A percentile compares a stretch with the other conserved stretches of the same genome.
Evolutionary conservation across 2,113 vertebrate species (phyloP).

Genomic region (Tauraco erythrolophus): DNA sequence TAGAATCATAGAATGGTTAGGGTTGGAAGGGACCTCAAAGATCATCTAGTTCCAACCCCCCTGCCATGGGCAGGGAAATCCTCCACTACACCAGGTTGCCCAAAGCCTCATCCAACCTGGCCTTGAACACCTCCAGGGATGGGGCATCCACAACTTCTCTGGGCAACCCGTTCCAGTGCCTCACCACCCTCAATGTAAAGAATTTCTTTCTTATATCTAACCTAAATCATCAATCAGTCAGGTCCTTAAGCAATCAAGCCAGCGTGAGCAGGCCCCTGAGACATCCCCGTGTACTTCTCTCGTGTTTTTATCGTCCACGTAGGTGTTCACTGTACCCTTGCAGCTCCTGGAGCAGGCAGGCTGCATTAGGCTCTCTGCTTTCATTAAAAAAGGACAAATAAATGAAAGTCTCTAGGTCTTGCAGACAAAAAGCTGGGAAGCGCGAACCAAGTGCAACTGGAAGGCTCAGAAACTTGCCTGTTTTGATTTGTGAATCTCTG

Average conservation of each 20-base stretch:
- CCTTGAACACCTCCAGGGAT: too few relatives aligned
- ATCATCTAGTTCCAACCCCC: too few relatives aligned
- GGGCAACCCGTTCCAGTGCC: too few relatives aligned
- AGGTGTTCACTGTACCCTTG: background rate
- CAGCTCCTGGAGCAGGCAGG: background rate
- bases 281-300: background rate
- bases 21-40: too few relatives aligned
- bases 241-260: background rate
- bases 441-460: background rate
- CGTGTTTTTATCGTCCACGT: rapidly evolving
- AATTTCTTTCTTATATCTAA: too few relatives aligned
- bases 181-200: too few relatives aligned
- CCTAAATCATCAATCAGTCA: too few relatives aligned
- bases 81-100: too few relatives aligned
- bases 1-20: too few relatives aligned
- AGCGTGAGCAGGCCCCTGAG: background rate
- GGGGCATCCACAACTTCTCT: too few relatives aligned
- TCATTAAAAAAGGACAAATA: background rate
- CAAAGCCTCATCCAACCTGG: too few relatives aligned
- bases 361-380: background rate
- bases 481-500: slow-evolving; percentile 43
- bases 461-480: background rate
- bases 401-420: background rate
- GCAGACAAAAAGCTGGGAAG: background rate
- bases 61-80: too few relatives aligned